Evolutionary conservation across 37 sponge, comb jelly and placozoan genomes (phyloP).

Genomic region (Spongilla lacustris): DNA sequence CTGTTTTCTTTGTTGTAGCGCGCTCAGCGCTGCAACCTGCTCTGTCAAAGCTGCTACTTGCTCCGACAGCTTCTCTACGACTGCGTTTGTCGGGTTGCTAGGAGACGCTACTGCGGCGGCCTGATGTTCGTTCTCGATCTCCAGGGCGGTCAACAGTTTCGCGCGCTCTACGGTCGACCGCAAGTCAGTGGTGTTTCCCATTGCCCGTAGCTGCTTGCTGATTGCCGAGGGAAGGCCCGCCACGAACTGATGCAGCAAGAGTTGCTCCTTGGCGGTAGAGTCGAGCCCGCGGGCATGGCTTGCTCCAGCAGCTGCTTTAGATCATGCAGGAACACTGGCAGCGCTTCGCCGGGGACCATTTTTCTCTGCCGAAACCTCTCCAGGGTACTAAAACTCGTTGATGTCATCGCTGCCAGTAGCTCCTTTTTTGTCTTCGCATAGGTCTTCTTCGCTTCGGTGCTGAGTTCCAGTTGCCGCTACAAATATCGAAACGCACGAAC

Average conservation of each 20-base stretch:
- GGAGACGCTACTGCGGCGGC: not conserved
- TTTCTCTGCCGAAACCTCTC: slow-evolving; percentile 44
- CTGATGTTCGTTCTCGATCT: not conserved
- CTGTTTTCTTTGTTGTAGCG: not conserved
- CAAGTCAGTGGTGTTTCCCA: slow-evolving; percentile 22
- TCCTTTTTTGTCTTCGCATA: slow-evolving; percentile 14
- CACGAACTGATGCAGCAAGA: slow-evolving; percentile 55
- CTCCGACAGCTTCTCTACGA: not conserved
- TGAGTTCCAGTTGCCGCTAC: slow-evolving; percentile 13
- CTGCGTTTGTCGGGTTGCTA: not conserved
- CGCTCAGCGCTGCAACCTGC: slow-evolving; percentile 36
- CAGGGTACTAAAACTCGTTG: slow-evolving; percentile 18
- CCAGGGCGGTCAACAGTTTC: slow-evolving; percentile 14
- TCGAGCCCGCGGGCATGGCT: slow-evolving; percentile 64
- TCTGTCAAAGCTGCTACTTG: slow-evolving; percentile 24
- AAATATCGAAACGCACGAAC: slow-evolving; percentile 38
- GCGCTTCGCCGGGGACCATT: slow-evolving; percentile 24
- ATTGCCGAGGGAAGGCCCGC: slow-evolving; percentile 31
- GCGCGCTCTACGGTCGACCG: slow-evolving; percentile 18
- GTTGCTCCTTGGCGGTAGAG: slow-evolving; percentile 11
- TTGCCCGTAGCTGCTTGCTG: slow-evolving; percentile 32
- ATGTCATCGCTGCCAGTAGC: not conserved
- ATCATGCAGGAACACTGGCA: slow-evolving; percentile 42
- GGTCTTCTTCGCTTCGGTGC: not conserved
- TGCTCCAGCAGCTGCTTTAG: slow-evolving; percentile 49